Percentiles rank a stretch among this genome's conserved stretches.
These are phyloP conservation scores for Suricata suricatta DNA, from an alignment of 2,113 vertebrate species.

Conservation along the genomic window DNA sequence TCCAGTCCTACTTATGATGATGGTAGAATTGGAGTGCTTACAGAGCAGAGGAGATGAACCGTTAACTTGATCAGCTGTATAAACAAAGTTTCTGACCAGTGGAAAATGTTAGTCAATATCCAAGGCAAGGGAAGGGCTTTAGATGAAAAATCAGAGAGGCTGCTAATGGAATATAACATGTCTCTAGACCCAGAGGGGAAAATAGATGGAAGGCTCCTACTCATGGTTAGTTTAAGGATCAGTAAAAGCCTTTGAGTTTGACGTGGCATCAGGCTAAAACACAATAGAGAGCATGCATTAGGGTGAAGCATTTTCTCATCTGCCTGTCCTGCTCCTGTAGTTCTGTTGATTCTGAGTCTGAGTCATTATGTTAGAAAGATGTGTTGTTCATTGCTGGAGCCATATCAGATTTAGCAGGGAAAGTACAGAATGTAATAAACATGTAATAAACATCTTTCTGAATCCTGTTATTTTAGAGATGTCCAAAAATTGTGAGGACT, in stretches of 20 bases:
- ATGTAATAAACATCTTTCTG: conserved; percentile 45
- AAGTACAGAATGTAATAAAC: conserved; percentile 69
- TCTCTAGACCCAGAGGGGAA: conserved; percentile 37
- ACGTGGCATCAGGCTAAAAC: not conserved
- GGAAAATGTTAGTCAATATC: conserved; percentile 78
- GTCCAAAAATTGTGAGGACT: conserved; percentile 6
- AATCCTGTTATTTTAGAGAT: conserved; percentile 40
- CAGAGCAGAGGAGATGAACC: conserved; percentile 74
- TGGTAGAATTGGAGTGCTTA: conserved; percentile 66
- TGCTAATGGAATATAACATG: conserved; percentile 42
- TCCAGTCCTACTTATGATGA: conserved; percentile 54
- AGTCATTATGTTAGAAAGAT: conserved; percentile 43
- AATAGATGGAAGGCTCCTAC: not conserved
- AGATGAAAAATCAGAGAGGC: conserved; percentile 64
- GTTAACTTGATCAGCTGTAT: conserved; percentile 78
- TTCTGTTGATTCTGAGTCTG: conserved; percentile 4
- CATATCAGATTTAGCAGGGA: conserved; percentile 52
- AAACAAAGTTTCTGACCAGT: conserved; percentile 79
- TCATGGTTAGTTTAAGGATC: not conserved
- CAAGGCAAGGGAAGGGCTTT: conserved; percentile 61
- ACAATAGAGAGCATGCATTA: not conserved
- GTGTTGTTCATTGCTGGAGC: conserved; percentile 59
- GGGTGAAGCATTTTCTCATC: not conserved
- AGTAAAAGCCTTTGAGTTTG: not conserved
- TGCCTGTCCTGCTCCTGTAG: not conserved